Conservation (phyloP, 2,888 invertebrate species). For the Acrocyrtus sp. region DNA sequence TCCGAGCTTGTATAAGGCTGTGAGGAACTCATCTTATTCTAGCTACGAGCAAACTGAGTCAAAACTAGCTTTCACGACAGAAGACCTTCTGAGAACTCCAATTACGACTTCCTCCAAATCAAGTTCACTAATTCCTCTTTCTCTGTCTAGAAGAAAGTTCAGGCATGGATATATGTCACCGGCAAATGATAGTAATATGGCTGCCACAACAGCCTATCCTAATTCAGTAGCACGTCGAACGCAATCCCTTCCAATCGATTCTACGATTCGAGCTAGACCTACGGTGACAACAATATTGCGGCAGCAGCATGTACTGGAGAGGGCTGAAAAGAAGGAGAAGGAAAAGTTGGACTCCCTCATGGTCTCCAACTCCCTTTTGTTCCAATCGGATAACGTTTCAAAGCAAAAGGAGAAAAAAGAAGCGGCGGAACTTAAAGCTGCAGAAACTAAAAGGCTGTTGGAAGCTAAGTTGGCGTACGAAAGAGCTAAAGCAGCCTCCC, state of each 20-base stretch:
- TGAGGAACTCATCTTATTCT: no score
- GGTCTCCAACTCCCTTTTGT: not conserved
- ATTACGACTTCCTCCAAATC: not conserved
- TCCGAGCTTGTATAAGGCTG: constrained; percentile 31
- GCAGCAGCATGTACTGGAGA: constrained; percentile 34
- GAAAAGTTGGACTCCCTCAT: constrained; percentile 32
- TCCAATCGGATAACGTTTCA: constrained; percentile 6
- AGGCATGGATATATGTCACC: not conserved
- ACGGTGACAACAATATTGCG: constrained; percentile 49
- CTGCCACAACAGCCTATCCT: not conserved
- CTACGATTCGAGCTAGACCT: constrained; percentile 19
- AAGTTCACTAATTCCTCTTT: not conserved
- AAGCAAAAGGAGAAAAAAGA: constrained; percentile 19
- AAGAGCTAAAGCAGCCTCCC: constrained; percentile 46
- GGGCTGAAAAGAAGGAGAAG: constrained; percentile 34
- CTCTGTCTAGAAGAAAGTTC: not conserved
- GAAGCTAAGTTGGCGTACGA: constrained; percentile 47
- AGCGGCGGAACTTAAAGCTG: constrained; percentile 14
- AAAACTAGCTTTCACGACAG: constrained; percentile 25
- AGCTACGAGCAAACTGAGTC: no score
- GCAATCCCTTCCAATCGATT: not conserved
- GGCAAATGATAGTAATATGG: no score
- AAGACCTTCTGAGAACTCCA: constrained; percentile 20
- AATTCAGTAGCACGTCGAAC: not conserved
- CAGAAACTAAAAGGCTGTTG: constrained; percentile 36